Evolutionary conservation across 2,113 vertebrate species (phyloP).

Genomic region (Benitochromis conjunctus): DNA sequence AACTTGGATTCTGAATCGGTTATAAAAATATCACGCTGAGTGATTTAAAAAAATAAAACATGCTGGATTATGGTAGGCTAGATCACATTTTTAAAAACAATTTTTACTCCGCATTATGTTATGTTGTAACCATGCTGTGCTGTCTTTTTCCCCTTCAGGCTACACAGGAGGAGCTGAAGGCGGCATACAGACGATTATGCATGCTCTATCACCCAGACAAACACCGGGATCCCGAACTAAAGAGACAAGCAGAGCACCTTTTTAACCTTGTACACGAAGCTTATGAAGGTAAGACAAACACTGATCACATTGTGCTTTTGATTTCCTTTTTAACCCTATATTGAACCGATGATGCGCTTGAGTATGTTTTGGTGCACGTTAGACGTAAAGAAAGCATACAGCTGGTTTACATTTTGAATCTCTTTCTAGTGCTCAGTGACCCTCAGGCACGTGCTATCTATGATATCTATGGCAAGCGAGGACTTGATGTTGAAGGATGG

Average conservation of each 20-base stretch:
- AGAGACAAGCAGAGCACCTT: slow-evolving; percentile 87
- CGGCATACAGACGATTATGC: slow-evolving; percentile 90
- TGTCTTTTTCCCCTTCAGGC: slow-evolving; percentile 71
- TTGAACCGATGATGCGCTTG: not conserved
- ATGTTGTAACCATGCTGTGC: not conserved
- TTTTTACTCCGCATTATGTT: not conserved
- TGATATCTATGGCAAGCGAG: slow-evolving; percentile 96
- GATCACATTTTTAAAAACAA: not conserved
- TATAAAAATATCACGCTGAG: not conserved
- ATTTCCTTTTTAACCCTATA: not conserved
- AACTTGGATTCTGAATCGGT: not conserved
- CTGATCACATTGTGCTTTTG: not conserved
- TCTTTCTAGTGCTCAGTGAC: slow-evolving; percentile 87
- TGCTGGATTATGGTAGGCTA: not conserved
- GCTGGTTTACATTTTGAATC: not conserved
- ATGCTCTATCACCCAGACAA: slow-evolving; percentile 99
- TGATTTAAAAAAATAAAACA: not conserved
- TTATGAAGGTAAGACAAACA: slow-evolving; percentile 85
- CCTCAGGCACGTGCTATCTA: slow-evolving; percentile 97
- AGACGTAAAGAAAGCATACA: not conserved
- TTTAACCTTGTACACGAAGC: slow-evolving; percentile 97
- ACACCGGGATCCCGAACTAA: slow-evolving; percentile 94
- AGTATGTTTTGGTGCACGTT: not conserved
- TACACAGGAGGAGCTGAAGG: slow-evolving; percentile 93
- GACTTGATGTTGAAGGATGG: slow-evolving; percentile 98